phyloP scores from a whole-genome alignment of 92 coral and sea anemone genomes.

The Porites rus region DNA sequence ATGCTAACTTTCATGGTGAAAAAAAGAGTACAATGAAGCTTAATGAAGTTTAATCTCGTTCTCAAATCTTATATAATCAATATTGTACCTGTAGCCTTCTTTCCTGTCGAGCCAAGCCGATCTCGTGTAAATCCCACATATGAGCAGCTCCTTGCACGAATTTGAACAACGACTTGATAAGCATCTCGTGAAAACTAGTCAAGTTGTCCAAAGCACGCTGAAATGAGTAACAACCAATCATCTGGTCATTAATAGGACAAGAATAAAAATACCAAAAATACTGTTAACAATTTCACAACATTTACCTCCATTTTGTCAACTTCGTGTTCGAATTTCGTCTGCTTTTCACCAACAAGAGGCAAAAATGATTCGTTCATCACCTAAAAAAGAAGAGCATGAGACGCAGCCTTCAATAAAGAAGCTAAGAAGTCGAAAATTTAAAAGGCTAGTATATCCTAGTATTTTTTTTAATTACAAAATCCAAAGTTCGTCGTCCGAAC shows the following conservation, averaged over 20 bases:
- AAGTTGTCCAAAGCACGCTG: constrained; percentile 94
- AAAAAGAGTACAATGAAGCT: too few species aligned
- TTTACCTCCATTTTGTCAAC: constrained; percentile 96
- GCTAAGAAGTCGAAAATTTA: neutral
- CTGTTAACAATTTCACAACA: neutral
- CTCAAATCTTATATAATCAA: too few species aligned
- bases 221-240: neutral
- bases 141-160: constrained; percentile 99
- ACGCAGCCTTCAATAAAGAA: too few species aligned
- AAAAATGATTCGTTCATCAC: constrained; percentile 92
- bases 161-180: constrained; percentile 95
- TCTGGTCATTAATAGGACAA: too few species aligned
- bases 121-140: constrained; percentile 96
- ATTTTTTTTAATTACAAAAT: neutral
- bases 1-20: too few species aligned
- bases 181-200: constrained; percentile 86
- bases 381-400: constrained; percentile 25
- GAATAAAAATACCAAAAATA: too few species aligned
- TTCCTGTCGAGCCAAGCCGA: constrained; percentile 94
- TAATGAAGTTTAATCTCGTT: too few species aligned
- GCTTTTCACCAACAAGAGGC: constrained; percentile 95
- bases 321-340: constrained; percentile 94
- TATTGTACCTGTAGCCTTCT: constrained; percentile 85
- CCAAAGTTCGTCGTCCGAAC: too few species aligned
- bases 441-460: neutral